phyloP scores from a whole-genome alignment of 64 coral and sea anemone genomes.

The Actinia equina region DNA sequence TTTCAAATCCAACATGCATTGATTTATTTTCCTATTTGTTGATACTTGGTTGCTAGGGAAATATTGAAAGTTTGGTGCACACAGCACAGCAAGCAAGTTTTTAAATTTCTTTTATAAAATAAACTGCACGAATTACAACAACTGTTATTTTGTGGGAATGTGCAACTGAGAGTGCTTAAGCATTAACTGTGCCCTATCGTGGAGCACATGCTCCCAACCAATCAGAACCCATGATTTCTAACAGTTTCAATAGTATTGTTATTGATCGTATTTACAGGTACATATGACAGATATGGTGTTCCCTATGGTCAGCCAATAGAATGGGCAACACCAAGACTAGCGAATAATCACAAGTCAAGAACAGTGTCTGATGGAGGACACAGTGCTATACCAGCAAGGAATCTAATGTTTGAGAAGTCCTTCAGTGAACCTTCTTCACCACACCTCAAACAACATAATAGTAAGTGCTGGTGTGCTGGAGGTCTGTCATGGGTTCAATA shows the following conservation, averaged over 20 bases:
- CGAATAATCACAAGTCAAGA: not conserved
- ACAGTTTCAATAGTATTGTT: too few relatives aligned
- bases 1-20: not conserved
- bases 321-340: slow-evolving; percentile 11
- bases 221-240: too few relatives aligned
- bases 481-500: too few relatives aligned
- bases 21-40: not conserved
- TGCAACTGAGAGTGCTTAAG: too few relatives aligned
- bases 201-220: too few relatives aligned
- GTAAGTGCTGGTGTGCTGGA: not conserved
- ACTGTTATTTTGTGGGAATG: too few relatives aligned
- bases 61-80: not conserved
- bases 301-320: slow-evolving; percentile 19
- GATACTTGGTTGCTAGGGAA: not conserved
- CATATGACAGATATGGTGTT: not conserved
- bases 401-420: slow-evolving; percentile 10
- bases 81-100: too few relatives aligned
- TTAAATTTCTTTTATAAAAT: too few relatives aligned
- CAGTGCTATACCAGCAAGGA: not conserved
- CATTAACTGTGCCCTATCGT: too few relatives aligned
- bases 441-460: slow-evolving; percentile 30
- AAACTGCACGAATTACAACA: too few relatives aligned
- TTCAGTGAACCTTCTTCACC: slow-evolving; percentile 56
- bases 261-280: not conserved
- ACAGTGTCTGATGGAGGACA: slow-evolving; percentile 3